Percentiles rank a stretch among this genome's conserved stretches.
phyloP scores from a whole-genome alignment of 2,113 vertebrate species.

The Sorex fumeus region DNA sequence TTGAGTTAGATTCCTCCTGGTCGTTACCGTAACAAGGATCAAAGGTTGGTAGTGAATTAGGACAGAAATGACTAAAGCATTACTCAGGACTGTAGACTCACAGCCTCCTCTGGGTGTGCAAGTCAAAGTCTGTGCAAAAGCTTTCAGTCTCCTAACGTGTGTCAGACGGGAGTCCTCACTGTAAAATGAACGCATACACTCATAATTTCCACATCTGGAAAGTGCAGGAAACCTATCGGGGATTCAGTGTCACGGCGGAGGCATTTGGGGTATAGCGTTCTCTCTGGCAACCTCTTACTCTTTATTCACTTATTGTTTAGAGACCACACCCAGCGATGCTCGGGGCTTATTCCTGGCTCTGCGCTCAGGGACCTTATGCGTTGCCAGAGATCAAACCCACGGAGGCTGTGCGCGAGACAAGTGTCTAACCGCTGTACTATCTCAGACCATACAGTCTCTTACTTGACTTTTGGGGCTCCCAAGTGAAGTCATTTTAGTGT shows the following conservation, averaged over 20 bases:
- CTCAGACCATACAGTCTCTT: too few species aligned
- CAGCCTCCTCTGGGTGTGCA: slow-evolving; percentile 48
- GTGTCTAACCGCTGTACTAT: too few species aligned
- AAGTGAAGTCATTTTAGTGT: background rate
- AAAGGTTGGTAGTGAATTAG: slow-evolving; percentile 78
- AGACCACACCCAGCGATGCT: too few species aligned
- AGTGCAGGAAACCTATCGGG: background rate
- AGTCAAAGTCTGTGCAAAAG: background rate
- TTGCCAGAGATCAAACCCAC: too few species aligned
- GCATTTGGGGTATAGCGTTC: background rate
- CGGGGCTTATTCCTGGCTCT: too few species aligned
- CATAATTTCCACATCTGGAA: background rate
- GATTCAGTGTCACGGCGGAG: background rate
- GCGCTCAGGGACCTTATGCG: too few species aligned
- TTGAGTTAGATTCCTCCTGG: slow-evolving; percentile 78
- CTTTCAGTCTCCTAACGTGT: background rate
- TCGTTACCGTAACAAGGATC: slow-evolving; percentile 74
- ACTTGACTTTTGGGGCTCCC: background rate
- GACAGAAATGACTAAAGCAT: slow-evolving; percentile 82
- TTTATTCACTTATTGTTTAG: background rate
- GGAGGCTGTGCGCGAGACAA: too few species aligned
- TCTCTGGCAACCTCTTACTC: background rate
- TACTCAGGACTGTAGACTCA: slow-evolving; percentile 75
- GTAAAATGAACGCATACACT: background rate
- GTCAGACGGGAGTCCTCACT: background rate